Evolutionary conservation across 2,113 vertebrate species (phyloP).

Genomic region (Dryoscopus gambensis): DNA sequence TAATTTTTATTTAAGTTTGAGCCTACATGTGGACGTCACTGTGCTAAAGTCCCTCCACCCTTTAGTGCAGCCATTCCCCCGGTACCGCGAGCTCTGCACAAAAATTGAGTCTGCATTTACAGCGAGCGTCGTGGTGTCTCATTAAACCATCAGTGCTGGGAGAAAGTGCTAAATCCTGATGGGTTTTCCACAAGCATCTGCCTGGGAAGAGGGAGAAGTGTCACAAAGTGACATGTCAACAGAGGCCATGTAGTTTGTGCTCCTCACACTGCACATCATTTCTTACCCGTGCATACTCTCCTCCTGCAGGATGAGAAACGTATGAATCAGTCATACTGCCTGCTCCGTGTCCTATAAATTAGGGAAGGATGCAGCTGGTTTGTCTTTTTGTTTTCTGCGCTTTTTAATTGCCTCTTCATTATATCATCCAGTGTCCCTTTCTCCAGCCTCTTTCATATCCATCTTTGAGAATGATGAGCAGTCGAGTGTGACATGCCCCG

Average conservation of each 20-base stretch:
- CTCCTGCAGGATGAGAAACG: background rate
- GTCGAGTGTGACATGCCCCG: background rate
- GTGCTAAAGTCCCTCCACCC: background rate
- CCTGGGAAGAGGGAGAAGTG: slow-evolving; percentile 14
- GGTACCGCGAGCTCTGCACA: background rate
- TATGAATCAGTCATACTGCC: background rate
- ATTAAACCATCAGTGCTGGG: background rate
- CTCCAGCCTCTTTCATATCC: slow-evolving; percentile 25
- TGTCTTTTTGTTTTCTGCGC: background rate
- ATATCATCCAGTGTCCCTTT: slow-evolving; percentile 7
- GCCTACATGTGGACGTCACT: background rate
- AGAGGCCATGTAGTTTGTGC: background rate
- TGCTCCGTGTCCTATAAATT: background rate
- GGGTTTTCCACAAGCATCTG: slow-evolving; percentile 25
- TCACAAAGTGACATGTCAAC: slow-evolving; percentile 18
- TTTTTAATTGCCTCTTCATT: slow-evolving; percentile 39
- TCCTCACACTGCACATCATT: background rate
- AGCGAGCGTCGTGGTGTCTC: background rate
- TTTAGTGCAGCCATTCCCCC: background rate
- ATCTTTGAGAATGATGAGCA: slow-evolving; percentile 50
- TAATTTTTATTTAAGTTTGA: background rate
- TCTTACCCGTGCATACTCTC: background rate
- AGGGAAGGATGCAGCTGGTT: slow-evolving; percentile 37
- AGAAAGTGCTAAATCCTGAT: slow-evolving; percentile 38
- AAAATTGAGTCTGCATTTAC: background rate